A percentile compares a stretch with the other conserved stretches of the same genome.
Conservation (phyloP, 1,140 invertebrate species). For the Rhizoglyphus robini region DNA sequence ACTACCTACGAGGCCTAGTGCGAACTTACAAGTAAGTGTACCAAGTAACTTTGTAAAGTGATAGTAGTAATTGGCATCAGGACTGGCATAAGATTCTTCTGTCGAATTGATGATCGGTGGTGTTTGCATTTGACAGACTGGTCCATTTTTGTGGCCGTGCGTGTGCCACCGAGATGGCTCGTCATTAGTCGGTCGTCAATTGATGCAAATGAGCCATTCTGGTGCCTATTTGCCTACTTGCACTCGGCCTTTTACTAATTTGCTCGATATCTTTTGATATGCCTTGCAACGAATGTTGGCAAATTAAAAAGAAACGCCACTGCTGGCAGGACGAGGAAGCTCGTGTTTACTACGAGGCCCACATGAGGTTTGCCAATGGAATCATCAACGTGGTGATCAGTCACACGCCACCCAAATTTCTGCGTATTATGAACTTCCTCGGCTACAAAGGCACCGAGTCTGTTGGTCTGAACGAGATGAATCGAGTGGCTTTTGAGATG, state of each 20-base stretch:
- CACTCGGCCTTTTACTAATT: no score
- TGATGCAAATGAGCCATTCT: not conserved
- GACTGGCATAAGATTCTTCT: no score
- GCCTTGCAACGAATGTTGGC: not conserved
- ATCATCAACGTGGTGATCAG: slow-evolving; percentile 4
- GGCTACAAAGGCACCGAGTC: not conserved
- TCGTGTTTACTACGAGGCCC: not conserved
- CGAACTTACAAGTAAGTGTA: slow-evolving; percentile 13
- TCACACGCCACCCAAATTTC: slow-evolving; percentile 9
- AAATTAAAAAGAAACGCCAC: not conserved
- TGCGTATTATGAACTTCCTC: slow-evolving; percentile 3
- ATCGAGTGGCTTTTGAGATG: slow-evolving; percentile 2
- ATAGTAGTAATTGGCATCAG: not conserved
- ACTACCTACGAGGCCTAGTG: not conserved
- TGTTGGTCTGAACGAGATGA: not conserved
- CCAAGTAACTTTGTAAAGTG: not conserved
- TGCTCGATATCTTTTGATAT: not conserved
- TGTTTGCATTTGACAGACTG: no score
- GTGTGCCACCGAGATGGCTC: no score
- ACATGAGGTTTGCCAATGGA: not conserved
- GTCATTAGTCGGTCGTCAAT: no score
- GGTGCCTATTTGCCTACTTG: no score
- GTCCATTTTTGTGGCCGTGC: no score
- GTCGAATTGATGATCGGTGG: no score
- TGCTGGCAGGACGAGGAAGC: not conserved